Evolutionary conservation across 2,888 invertebrate genomes (phyloP), one percentile per base, ranked within the genome.

Genomic region (Aspidapion aeneum): DNA sequence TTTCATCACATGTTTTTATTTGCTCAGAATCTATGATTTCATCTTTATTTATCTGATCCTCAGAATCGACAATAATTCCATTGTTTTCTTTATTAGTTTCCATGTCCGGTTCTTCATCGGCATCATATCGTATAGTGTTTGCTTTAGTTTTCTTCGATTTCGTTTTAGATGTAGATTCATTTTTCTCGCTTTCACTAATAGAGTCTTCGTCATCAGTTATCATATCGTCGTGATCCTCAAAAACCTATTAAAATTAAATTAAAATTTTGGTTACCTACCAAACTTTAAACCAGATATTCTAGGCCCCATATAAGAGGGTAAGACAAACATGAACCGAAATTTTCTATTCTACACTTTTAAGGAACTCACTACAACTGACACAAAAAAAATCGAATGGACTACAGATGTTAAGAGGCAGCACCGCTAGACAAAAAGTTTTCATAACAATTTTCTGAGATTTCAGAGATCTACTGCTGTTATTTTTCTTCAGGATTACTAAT

Each of bases 181-280:
- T 81, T 77, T 80, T 74, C 52, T 74, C 75, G 35, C 74, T 74
- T 71, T 69, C 72, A 16, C 75, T 73, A 49, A 72, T 73, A 21
- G 74, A 76, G 19, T 76, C 82, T 71, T 70, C 81, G 73, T 68
- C 83, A 74, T 70, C 79, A 1, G 72, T 70, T 69, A 73, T 80
- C 55, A 75, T 75, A 69, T 79, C 79, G 70, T 79, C 80, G 62
- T 80, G 80, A 12, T 80, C 78, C 79, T 79, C 50, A 35, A 66
- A 69, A 51, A 51, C 55, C 35, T 35, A 12, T 35, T 35, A 35
- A 35, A 35, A 35, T 35, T 35, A 35, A 3, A 35, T 35, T 3
- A 35, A 35, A 35, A 3, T 12, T n/a, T n/a, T n/a, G n/a, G n/a
- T n/a, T n/a, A n/a, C n/a, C n/a, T n/a, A n/a, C n/a, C n/a, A n/a